Conservation (phyloP, 2,888 invertebrate genomes). For the Xiphydria camelus region DNA sequence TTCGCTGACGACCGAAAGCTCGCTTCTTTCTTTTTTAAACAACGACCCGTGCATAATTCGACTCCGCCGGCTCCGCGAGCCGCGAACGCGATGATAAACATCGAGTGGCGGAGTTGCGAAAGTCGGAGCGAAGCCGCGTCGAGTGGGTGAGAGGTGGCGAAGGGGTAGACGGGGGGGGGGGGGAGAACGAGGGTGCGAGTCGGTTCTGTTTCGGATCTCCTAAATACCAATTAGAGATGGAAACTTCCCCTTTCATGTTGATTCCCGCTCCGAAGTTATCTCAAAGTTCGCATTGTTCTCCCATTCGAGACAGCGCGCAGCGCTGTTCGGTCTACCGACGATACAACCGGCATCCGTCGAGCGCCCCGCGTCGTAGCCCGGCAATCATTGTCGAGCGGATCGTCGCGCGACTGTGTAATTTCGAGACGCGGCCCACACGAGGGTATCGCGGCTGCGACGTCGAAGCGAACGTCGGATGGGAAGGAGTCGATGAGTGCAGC, state of each 20-base stretch:
- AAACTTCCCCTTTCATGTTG: conserved; percentile 57
- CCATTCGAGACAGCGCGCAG: conserved; percentile 28
- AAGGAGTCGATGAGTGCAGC: too few relatives aligned
- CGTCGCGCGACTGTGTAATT: too few relatives aligned
- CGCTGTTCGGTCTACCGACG: too few relatives aligned
- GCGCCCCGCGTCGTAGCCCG: conserved; percentile 11
- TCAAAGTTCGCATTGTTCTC: conserved; percentile 54
- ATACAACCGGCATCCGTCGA: conserved; percentile 7
- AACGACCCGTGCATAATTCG: conserved; percentile 45
- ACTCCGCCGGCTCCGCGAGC: conserved; percentile 28
- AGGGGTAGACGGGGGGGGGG: too few relatives aligned
- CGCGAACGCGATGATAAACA: conserved; percentile 47
- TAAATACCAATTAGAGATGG: conserved; percentile 56
- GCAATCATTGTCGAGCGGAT: too few relatives aligned
- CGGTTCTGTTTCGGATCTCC: conserved; percentile 53
- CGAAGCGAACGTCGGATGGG: too few relatives aligned
- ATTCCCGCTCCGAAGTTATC: conserved; percentile 51
- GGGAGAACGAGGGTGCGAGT: conserved; percentile 18
- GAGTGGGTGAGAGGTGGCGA: too few relatives aligned
- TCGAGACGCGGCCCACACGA: too few relatives aligned
- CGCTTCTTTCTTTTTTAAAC: too few relatives aligned
- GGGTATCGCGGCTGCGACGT: too few relatives aligned
- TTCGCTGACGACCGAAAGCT: too few relatives aligned
- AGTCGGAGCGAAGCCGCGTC: conserved; percentile 16
- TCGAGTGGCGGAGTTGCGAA: conserved; percentile 36